A percentile compares a stretch with the other conserved stretches of the same genome.
Evolutionary conservation across 1,140 invertebrate genomes (phyloP).

Genomic region (Acromyrmex charruanus): DNA sequence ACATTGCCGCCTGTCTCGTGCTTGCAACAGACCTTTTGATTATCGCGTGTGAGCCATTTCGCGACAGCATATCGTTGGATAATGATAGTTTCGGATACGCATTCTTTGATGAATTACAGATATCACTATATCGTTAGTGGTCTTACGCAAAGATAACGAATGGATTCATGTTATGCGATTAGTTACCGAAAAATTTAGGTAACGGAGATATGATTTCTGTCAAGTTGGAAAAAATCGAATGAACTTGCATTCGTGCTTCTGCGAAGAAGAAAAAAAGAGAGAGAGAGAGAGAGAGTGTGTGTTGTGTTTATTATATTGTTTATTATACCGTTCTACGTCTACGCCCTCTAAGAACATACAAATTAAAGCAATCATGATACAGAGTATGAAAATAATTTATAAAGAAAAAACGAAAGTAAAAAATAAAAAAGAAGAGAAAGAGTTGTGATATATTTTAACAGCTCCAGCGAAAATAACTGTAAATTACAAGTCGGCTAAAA

Average conservation of each 20-base stretch:
- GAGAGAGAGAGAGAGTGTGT: too few species aligned
- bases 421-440: neutral
- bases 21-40: neutral
- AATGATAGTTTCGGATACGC: neutral
- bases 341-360: too few species aligned
- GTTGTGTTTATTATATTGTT: too few species aligned
- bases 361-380: too few species aligned
- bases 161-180: neutral
- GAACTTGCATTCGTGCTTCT: slow-evolving; percentile 25
- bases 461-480: slow-evolving; percentile 18
- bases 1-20: neutral
- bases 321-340: too few species aligned
- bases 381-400: too few species aligned
- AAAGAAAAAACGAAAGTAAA: too few species aligned
- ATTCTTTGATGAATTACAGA: neutral
- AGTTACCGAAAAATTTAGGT: slow-evolving; percentile 5
- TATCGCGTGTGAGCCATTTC: neutral
- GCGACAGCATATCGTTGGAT: neutral
- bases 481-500: slow-evolving; percentile 31
- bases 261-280: neutral
- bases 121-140: slow-evolving; percentile 4
- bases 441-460: slow-evolving; percentile 44
- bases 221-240: slow-evolving; percentile 36
- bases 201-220: neutral
- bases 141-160: slow-evolving; percentile 32